Percentiles rank a stretch among this genome's conserved stretches.
These are phyloP conservation scores for Tachysurus vachellii DNA, from an alignment of 2,113 vertebrate species.

Conservation along the genomic window DNA sequence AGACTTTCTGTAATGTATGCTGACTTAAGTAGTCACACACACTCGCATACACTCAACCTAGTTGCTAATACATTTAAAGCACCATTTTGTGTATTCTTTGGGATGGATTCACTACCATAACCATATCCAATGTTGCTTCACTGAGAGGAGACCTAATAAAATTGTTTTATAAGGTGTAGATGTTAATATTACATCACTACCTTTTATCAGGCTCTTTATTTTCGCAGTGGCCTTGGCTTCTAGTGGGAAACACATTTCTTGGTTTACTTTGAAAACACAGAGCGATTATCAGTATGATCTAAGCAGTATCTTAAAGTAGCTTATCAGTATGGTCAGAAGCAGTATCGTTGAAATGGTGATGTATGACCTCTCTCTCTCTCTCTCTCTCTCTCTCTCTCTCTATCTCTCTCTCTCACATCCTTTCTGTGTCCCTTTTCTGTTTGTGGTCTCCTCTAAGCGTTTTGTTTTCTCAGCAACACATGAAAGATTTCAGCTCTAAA, in stretches of 20 bases:
- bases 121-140: background rate
- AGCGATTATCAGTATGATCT: conserved; percentile 26
- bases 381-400: background rate
- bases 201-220: conserved; percentile 19
- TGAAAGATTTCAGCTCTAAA: conserved; percentile 50
- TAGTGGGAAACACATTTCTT: background rate
- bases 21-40: conserved; percentile 53
- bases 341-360: conserved; percentile 18
- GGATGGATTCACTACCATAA: background rate
- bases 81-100: conserved; percentile 22
- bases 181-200: conserved; percentile 24
- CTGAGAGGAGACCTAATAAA: conserved; percentile 7
- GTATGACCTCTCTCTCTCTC: background rate
- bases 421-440: conserved; percentile 8
- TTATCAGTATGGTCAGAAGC: too few relatives aligned
- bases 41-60: conserved; percentile 21
- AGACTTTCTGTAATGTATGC: conserved; percentile 59
- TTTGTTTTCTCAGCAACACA: conserved; percentile 53
- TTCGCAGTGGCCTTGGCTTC: background rate
- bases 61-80: conserved; percentile 45
- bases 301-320: background rate
- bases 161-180: conserved; percentile 36
- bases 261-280: conserved; percentile 22
- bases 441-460: conserved; percentile 32
- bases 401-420: background rate